phyloP scores from a whole-genome alignment of 1,140 invertebrate species.

The Tetramorium alpestre region DNA sequence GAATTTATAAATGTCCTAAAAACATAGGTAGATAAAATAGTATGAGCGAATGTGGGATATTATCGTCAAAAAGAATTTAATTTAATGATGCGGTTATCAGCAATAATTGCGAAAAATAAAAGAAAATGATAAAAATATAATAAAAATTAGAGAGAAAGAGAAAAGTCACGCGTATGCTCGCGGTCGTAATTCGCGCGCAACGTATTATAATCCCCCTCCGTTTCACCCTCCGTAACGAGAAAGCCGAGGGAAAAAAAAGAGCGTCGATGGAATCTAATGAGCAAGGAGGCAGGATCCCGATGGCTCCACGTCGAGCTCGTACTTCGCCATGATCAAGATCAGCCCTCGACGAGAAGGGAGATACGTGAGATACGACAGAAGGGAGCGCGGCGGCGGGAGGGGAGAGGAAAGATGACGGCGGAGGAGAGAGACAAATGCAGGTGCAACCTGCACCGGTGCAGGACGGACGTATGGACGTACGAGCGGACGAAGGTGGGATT shows the following conservation, averaged over 20 bases:
- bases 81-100: neutral
- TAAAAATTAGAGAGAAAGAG: neutral
- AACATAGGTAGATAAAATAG: neutral
- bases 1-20: neutral
- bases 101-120: neutral
- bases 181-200: constrained; percentile 15
- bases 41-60: neutral
- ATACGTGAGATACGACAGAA: constrained; percentile 36
- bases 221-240: constrained; percentile 32
- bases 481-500: constrained; percentile 84
- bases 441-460: constrained; percentile 75
- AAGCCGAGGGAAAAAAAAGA: constrained; percentile 22
- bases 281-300: constrained; percentile 65
- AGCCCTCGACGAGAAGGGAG: constrained; percentile 42
- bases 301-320: constrained; percentile 60
- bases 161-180: constrained; percentile 17
- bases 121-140: constrained; percentile 2
- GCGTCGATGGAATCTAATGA: constrained; percentile 68
- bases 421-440: constrained; percentile 68
- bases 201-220: constrained; percentile 31
- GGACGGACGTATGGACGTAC: constrained; percentile 73
- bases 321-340: constrained; percentile 68
- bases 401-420: constrained; percentile 51
- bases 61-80: neutral
- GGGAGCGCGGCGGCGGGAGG: neutral